Evolutionary conservation across 2,113 vertebrate species (phyloP), one percentile per base, ranked within the genome.

Genomic region (Serinus canaria): DNA sequence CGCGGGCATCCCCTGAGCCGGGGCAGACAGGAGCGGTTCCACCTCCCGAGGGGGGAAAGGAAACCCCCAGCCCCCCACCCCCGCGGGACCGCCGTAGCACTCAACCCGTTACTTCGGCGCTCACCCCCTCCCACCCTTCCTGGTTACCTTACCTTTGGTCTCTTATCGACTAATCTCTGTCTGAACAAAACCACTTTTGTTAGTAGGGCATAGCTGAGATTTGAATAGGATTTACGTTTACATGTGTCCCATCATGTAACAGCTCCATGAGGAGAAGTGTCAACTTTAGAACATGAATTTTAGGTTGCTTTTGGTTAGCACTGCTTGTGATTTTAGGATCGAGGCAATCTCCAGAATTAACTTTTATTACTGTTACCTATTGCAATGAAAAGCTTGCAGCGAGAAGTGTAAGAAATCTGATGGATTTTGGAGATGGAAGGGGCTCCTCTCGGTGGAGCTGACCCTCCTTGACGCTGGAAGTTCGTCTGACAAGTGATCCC

Each of bases 31-130:
- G 25, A 31, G 44, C 22, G 22, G 33, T 37, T 33, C 10, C 37
- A 6, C 9, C 12, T 33, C 22, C 31, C 9, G 60, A 11, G 39
- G 37, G 33, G 15, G 9, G 84, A 5, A 13, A 7, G 8, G 47
- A 14, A 30, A 6, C 8, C 33, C 28, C 4, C 13, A 31, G 7
- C 2, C 27, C 31, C 30, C 14, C 23, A n/a, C 5, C 19, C 24
- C 23, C 14, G 1, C 9, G 12, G 30, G 5, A 4, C 30, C 7
- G 1, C 14, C 9, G 0, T 2, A 10, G 28, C 21, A 0, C 20
- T n/a, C 17, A 5, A 25, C 21, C 17, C 9, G 0, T 18, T 43
- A 8, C 24, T 25, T 22, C 58, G 4, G 47, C 20, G 3, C 5
- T 41, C 18, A 9, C 24, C 53, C 3, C 15, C 5, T 23, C 24